Conservation (phyloP, 2,113 vertebrate genomes). For the Apus apus region DNA sequence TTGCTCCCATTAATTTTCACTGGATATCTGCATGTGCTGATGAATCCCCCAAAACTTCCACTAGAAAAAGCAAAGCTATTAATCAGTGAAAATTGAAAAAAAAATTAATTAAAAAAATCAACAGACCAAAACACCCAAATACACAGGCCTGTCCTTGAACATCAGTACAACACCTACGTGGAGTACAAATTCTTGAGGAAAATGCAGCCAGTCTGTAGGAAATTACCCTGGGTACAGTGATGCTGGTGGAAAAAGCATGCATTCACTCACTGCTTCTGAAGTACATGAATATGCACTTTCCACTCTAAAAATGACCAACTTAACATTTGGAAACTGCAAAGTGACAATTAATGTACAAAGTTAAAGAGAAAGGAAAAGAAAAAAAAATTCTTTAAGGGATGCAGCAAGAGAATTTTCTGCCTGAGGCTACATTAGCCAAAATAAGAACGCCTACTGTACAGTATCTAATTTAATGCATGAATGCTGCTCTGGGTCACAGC, state of each 20-base stretch:
- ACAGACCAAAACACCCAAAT: background rate
- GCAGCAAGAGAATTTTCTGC: slow-evolving; percentile 45
- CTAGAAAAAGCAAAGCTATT: background rate
- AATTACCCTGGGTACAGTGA: background rate
- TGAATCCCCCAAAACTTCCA: background rate
- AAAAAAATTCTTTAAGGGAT: slow-evolving; percentile 13
- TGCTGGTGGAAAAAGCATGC: background rate
- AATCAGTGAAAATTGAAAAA: background rate
- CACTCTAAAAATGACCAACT: background rate
- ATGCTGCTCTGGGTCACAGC: slow-evolving; percentile 44
- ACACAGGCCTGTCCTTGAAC: background rate
- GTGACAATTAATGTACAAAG: slow-evolving; percentile 39
- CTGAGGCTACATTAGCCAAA: slow-evolving; percentile 42
- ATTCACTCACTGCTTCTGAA: background rate
- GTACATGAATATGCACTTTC: slow-evolving; percentile 32
- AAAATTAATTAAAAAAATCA: background rate
- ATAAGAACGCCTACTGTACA: slow-evolving; percentile 24
- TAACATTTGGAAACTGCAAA: background rate
- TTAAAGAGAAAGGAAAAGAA: slow-evolving; percentile 16
- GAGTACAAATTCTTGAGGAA: background rate
- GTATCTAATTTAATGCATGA: slow-evolving; percentile 49
- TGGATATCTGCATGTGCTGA: background rate
- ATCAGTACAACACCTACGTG: background rate
- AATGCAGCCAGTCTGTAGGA: background rate
- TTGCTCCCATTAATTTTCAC: background rate